These are phyloP conservation scores for Mobula hypostoma DNA, from an alignment of 2,113 vertebrate genomes.

Conservation along the genomic window DNA sequence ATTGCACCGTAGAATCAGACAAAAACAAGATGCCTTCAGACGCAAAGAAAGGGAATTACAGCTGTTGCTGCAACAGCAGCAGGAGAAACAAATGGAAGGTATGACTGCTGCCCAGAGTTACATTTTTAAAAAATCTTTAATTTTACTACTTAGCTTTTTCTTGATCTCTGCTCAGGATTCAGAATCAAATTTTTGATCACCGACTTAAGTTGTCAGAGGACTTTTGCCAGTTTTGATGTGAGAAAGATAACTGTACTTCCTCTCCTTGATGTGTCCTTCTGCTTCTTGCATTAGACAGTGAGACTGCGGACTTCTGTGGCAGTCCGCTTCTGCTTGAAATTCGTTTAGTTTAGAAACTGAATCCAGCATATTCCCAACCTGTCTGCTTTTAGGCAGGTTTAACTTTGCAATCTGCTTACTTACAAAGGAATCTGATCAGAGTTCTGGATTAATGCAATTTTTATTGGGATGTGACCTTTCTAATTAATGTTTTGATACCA, in stretches of 20 bases:
- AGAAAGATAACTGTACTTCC: not conserved
- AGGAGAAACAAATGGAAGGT: constrained; percentile 86
- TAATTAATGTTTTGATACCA: too few species aligned
- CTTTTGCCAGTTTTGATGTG: not conserved
- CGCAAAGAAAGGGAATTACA: constrained; percentile 90
- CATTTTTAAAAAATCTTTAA: not conserved
- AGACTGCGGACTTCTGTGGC: too few species aligned
- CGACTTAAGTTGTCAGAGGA: too few species aligned
- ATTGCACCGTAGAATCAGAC: constrained; percentile 84
- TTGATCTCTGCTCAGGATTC: not conserved
- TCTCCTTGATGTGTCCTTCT: not conserved
- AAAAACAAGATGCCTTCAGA: constrained; percentile 97
- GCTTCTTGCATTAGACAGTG: not conserved
- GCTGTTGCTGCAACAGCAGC: constrained; percentile 50
- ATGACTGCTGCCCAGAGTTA: constrained; percentile 41
- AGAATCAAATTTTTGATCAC: too few species aligned
- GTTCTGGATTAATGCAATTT: too few species aligned
- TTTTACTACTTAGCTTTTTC: not conserved
- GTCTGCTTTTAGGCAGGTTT: not conserved
- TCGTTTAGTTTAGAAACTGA: not conserved
- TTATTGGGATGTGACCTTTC: too few species aligned
- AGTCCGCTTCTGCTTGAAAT: not conserved
- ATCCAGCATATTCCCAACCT: not conserved
- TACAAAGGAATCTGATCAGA: too few species aligned
- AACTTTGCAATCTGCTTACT: too few species aligned